Evolutionary conservation across 2,113 vertebrate genomes (phyloP), one percentile per base, ranked within the genome.

Genomic region (Mormyrus iriodes): DNA sequence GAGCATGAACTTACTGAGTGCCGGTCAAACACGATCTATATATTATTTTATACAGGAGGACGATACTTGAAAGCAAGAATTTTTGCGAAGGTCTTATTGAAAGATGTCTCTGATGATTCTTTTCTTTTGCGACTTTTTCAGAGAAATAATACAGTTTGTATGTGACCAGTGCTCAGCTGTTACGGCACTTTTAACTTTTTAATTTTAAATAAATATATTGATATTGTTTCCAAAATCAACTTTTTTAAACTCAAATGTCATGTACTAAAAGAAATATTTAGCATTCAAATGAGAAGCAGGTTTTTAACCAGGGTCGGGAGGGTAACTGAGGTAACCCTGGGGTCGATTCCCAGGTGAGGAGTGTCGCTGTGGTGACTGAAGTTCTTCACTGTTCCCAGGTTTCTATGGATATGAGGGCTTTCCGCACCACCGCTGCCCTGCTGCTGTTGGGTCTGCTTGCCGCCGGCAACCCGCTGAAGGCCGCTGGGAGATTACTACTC

Each of bases 391-490:
- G 3, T 9, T 27, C 51, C 39, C 88, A 61, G 88, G 52, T 58
- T 13, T 12, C 19, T 8, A 89, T 89, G 79, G 42, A 19, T 35
- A 85, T 24, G 12, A 84, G 39, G 79, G 24, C 10, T 7, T 82
- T 21, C 88, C 4, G 35, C 8, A 7, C 86, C 0, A 4, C 53
- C 46, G 89, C 44, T 85, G 89, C 89, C 24, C 17, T 92, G 65
- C 84, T 88, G 15, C 58, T 92, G 39, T 90, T 94, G n/a, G 82
- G 92, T 46, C 44, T 95, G 61, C 84, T 95, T 88, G 35, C 87
- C 2, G 9, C 21, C 10, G 61, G n/a, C 24, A 24, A 12, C 12
- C 35, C 76, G 4, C 53, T 90, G 89, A 19, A 89, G 93, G 90
- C 53, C 0, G 31, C 89, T 24, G 90, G 92, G 10, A 90, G 88